These are phyloP conservation scores for Lateolabrax maculatus DNA, from an alignment of 2,797 vertebrate species.

Conservation along the genomic window DNA sequence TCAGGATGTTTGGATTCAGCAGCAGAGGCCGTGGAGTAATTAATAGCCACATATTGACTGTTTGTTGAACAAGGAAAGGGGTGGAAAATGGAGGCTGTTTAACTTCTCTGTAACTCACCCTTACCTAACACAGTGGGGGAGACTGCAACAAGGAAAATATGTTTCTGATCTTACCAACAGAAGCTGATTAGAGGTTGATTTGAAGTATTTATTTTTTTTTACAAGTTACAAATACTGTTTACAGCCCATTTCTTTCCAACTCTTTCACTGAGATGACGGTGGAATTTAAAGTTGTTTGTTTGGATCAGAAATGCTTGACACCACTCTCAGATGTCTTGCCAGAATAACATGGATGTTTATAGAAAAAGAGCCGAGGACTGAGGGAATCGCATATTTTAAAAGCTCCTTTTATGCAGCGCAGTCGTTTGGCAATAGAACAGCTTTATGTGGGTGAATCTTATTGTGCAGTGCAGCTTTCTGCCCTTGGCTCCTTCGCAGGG, in stretches of 20 bases:
- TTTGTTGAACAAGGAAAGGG: slow-evolving; percentile 26
- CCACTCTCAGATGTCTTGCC: slow-evolving; percentile 55
- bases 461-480: slow-evolving; percentile 52
- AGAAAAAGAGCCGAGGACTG: slow-evolving; percentile 41
- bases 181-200: slow-evolving; percentile 29
- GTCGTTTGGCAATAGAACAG: slow-evolving; percentile 35
- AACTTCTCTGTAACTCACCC: slow-evolving; percentile 32
- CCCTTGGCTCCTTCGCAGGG: slow-evolving; percentile 60
- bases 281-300: slow-evolving; percentile 49
- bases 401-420: slow-evolving; percentile 32
- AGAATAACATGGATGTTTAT: slow-evolving; percentile 51
- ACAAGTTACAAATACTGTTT: neutral
- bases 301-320: slow-evolving; percentile 44
- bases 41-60: slow-evolving; percentile 66
- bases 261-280: slow-evolving; percentile 10
- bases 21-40: slow-evolving; percentile 62
- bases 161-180: slow-evolving; percentile 8
- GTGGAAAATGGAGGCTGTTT: slow-evolving; percentile 22
- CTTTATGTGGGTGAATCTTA: slow-evolving; percentile 46
- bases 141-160: slow-evolving; percentile 19
- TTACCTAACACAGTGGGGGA: slow-evolving; percentile 1
- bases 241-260: slow-evolving; percentile 20
- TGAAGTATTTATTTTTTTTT: neutral
- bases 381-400: slow-evolving; percentile 31
- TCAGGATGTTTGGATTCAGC: slow-evolving; percentile 63